These are phyloP conservation scores for Stenotaenia linearis DNA, from an alignment of 2,888 invertebrate species.

Conservation along the genomic window DNA sequence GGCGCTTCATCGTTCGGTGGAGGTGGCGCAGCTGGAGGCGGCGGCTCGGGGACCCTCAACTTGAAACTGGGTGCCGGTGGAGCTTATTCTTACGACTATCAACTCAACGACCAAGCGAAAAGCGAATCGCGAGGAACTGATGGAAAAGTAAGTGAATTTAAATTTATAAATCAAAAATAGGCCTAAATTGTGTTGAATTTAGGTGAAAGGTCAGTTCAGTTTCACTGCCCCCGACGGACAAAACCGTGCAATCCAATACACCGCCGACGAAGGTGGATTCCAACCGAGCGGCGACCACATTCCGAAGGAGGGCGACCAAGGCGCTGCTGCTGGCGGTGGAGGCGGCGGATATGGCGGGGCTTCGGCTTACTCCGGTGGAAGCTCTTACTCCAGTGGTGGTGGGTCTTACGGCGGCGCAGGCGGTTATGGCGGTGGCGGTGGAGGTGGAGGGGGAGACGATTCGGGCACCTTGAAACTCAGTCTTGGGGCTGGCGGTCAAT, in stretches of 20 bases:
- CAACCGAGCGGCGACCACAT: conserved; percentile 48
- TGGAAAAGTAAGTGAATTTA: conserved; percentile 10
- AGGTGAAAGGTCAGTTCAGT: conserved; percentile 33
- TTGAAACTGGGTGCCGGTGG: neutral
- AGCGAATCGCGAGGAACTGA: neutral
- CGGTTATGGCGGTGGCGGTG: neutral
- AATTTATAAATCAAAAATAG: too few relatives aligned
- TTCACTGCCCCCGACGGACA: conserved; percentile 68
- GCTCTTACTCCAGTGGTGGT: neutral
- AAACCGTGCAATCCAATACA: conserved; percentile 59
- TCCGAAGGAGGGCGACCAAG: neutral
- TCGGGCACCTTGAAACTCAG: neutral
- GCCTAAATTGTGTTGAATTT: neutral
- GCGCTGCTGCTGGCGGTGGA: neutral
- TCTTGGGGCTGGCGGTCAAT: neutral
- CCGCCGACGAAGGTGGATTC: conserved; percentile 67
- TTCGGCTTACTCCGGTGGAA: neutral
- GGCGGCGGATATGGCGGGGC: neutral
- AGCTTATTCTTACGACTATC: conserved; percentile 8
- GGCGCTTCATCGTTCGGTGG: neutral
- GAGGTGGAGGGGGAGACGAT: too few relatives aligned
- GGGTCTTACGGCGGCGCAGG: neutral
- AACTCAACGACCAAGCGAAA: neutral
- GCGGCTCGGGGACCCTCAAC: neutral
- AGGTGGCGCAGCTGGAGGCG: neutral